phyloP scores from a whole-genome alignment of 2,888 invertebrate genomes.

The Meiosimyza decipiens region DNA sequence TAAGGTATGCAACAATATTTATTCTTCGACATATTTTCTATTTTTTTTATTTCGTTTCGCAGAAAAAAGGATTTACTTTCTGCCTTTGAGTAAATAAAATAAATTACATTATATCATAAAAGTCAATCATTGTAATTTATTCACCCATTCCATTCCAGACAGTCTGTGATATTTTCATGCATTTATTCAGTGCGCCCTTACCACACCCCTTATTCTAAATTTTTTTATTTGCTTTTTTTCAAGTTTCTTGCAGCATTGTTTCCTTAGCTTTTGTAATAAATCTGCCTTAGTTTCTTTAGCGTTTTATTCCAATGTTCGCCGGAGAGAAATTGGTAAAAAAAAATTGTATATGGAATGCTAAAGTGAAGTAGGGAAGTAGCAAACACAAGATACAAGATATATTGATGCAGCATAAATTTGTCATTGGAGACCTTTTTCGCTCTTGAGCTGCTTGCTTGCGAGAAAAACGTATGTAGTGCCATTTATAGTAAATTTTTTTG shows the following conservation, averaged over 20 bases:
- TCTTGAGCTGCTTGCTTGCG: neutral
- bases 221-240: neutral
- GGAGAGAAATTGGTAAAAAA: no score
- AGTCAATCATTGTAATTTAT: constrained; percentile 61
- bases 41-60: constrained; percentile 14
- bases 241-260: constrained; percentile 3
- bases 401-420: constrained; percentile 29
- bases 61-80: neutral
- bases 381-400: constrained; percentile 17
- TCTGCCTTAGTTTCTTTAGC: constrained; percentile 9
- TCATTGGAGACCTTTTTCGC: constrained; percentile 11
- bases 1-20: no score
- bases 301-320: neutral
- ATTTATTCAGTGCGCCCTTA: neutral
- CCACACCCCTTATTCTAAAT: neutral
- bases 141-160: constrained; percentile 7
- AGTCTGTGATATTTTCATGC: neutral
- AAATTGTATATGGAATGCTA: no score
- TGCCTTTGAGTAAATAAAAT: constrained; percentile 51
- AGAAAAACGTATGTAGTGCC: constrained; percentile 6
- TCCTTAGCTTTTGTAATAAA: constrained; percentile 19
- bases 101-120: constrained; percentile 60
- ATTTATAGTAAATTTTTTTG: neutral
- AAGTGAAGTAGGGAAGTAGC: no score
- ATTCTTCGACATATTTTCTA: no score